phyloP scores from a whole-genome alignment of 2,888 invertebrate genomes.

The Ecdyonurus torrentis region DNA sequence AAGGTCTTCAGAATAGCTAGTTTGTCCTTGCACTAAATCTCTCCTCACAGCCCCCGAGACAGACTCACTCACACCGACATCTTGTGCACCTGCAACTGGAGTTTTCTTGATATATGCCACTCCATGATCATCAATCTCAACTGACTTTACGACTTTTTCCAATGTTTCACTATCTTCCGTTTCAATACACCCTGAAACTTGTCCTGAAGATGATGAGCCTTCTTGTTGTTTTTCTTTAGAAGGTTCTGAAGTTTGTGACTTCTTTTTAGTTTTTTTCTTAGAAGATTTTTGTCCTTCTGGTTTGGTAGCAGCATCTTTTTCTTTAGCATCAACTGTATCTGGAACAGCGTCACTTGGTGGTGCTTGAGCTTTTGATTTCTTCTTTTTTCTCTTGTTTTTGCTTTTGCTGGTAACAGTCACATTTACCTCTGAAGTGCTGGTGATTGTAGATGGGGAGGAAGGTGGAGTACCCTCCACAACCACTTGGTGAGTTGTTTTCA shows the following conservation, averaged over 20 bases:
- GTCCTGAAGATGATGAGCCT: neutral
- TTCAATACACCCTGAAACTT: neutral
- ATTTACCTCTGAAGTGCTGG: neutral
- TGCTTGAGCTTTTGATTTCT: neutral
- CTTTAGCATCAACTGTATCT: neutral
- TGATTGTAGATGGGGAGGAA: neutral
- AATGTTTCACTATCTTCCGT: neutral
- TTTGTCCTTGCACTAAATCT: neutral
- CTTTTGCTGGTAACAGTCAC: neutral
- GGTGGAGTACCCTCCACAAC: neutral
- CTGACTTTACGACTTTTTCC: neutral
- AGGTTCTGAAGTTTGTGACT: neutral
- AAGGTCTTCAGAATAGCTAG: neutral
- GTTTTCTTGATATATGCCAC: neutral
- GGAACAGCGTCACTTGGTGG: neutral
- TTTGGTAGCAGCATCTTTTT: neutral
- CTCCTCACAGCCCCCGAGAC: neutral
- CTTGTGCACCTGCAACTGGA: no score
- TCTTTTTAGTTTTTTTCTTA: neutral
- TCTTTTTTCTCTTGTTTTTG: neutral
- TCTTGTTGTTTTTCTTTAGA: no score
- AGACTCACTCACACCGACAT: neutral
- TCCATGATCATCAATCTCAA: neutral
- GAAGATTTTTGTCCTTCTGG: neutral
- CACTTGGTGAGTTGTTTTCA: neutral